These are phyloP conservation scores for Hymenopus coronatus DNA, from an alignment of 2,888 invertebrate genomes.

Conservation along the genomic window DNA sequence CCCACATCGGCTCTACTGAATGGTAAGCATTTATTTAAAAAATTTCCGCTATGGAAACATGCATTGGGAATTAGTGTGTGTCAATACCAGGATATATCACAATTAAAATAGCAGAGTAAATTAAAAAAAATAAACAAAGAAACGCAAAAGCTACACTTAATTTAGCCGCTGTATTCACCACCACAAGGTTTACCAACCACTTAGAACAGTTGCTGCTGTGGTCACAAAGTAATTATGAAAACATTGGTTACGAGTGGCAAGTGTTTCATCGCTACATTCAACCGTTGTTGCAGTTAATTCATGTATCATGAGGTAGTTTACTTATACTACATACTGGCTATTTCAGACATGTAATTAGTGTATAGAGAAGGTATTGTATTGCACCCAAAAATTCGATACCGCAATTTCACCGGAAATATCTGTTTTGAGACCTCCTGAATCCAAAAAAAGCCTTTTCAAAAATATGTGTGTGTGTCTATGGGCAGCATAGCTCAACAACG, in stretches of 20 bases:
- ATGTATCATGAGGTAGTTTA: background rate
- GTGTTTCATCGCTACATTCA: background rate
- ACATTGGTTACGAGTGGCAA: background rate
- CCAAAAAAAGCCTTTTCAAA: too few species aligned
- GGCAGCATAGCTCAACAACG: too few species aligned
- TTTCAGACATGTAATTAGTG: too few species aligned
- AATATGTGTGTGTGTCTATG: too few species aligned
- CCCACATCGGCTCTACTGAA: background rate
- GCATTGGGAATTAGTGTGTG: background rate
- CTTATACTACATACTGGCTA: background rate
- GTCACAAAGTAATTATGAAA: background rate
- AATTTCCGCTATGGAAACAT: background rate
- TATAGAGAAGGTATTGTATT: too few species aligned
- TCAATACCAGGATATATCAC: background rate
- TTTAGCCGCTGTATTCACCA: background rate
- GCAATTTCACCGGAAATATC: too few species aligned
- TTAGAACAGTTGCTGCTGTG: background rate
- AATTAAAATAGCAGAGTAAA: background rate
- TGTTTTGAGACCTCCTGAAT: too few species aligned
- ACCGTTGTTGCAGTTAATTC: background rate
- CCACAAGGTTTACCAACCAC: background rate
- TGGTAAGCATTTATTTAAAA: background rate
- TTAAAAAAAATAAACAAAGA: background rate
- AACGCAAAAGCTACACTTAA: background rate
- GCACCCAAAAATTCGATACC: too few species aligned